Conservation (phyloP, 2,888 invertebrate genomes). For the Reticulitermes lucifugus region DNA sequence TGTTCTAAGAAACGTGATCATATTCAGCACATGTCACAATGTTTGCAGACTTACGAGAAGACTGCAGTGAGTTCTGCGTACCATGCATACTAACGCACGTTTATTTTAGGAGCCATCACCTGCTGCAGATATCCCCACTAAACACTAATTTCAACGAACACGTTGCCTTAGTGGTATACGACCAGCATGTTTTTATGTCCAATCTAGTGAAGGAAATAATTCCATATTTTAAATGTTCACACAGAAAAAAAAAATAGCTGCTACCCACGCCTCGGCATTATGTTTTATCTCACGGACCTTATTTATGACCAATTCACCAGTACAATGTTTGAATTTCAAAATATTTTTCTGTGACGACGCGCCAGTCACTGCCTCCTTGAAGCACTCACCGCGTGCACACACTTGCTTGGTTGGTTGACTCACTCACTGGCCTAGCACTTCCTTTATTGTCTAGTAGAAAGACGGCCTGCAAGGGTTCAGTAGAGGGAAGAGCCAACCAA, state of each 20-base stretch:
- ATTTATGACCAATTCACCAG: constrained; percentile 1
- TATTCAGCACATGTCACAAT: no score
- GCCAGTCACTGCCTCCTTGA: constrained; percentile 7
- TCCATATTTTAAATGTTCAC: background rate
- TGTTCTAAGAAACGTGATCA: no score
- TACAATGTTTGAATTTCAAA: background rate
- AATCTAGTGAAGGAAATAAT: background rate
- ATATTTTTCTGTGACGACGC: background rate
- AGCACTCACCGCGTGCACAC: background rate
- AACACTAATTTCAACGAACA: background rate
- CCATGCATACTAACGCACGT: no score
- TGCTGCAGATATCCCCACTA: background rate
- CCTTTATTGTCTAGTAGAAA: constrained; percentile 16
- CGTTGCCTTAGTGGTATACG: background rate
- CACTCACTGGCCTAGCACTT: background rate
- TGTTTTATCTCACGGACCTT: background rate
- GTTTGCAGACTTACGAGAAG: background rate
- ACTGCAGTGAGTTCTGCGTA: background rate
- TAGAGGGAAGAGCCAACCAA: background rate
- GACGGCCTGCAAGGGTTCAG: background rate
- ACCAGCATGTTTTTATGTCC: background rate
- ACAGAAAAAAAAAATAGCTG: background rate
- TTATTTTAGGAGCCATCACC: no score
- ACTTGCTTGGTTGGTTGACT: background rate
- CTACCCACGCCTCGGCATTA: background rate